These are phyloP conservation scores for Drosophila pegasa DNA, from an alignment of 2,888 invertebrate genomes.

Conservation along the genomic window DNA sequence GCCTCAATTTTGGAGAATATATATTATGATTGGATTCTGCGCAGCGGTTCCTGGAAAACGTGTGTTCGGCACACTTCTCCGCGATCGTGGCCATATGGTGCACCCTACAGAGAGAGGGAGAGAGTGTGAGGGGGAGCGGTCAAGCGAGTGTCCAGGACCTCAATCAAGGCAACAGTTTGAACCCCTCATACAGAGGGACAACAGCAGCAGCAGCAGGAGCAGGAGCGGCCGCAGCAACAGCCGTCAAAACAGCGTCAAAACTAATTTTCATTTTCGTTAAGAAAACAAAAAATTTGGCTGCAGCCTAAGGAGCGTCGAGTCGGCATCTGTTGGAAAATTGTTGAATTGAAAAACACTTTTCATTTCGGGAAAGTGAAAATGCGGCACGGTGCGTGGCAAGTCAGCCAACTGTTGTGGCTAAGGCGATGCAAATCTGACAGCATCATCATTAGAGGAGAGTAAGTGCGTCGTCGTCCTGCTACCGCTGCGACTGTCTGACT, in stretches of 20 bases:
- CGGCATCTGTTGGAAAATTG: slow-evolving; percentile 75
- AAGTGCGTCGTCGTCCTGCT: slow-evolving; percentile 25
- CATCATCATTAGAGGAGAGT: slow-evolving; percentile 67
- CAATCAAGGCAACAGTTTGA: slow-evolving; percentile 59
- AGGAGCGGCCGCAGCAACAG: slow-evolving; percentile 32
- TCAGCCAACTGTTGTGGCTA: slow-evolving; percentile 56
- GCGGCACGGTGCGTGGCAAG: slow-evolving; percentile 17
- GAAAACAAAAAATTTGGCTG: slow-evolving; percentile 38
- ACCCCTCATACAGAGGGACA: slow-evolving; percentile 5
- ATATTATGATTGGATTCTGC: slow-evolving; percentile 50
- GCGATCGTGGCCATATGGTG: slow-evolving; percentile 50
- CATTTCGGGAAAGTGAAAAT: slow-evolving; percentile 74
- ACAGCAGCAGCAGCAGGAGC: slow-evolving; percentile 1
- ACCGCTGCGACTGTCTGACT: background rate
- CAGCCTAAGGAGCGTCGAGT: slow-evolving; percentile 16
- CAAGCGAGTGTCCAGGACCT: slow-evolving; percentile 46
- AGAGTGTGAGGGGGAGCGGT: slow-evolving; percentile 3
- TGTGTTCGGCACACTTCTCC: slow-evolving; percentile 64
- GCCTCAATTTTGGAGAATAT: slow-evolving; percentile 23
- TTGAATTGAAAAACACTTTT: slow-evolving; percentile 65
- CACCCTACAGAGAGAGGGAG: background rate
- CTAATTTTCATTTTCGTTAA: slow-evolving; percentile 69
- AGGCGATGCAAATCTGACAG: slow-evolving; percentile 74
- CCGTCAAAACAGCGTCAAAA: slow-evolving; percentile 79
- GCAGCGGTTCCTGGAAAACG: slow-evolving; percentile 56